Conservation (phyloP, 2,113 vertebrate genomes). For the Heterotis niloticus region DNA sequence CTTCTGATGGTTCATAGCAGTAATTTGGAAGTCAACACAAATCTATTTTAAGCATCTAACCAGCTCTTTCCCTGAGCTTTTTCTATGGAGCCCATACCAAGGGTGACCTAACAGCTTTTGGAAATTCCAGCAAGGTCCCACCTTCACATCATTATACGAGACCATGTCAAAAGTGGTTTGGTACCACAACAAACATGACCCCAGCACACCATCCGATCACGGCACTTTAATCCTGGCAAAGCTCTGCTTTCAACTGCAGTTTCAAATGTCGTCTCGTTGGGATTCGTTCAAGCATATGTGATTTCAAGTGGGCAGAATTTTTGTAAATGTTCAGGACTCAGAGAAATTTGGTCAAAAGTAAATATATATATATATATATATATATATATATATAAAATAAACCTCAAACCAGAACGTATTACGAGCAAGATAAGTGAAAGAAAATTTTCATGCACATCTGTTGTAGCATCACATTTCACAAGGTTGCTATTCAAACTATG, state of each 20-base stretch:
- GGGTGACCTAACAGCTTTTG: background rate
- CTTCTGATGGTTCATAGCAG: background rate
- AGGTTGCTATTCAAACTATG: conserved; percentile 6
- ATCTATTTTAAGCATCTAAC: conserved; percentile 12
- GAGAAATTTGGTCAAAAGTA: too few species aligned
- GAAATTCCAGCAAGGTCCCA: background rate
- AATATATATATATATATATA: too few species aligned
- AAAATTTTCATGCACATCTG: background rate
- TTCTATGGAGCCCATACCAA: background rate
- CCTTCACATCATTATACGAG: background rate
- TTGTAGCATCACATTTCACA: conserved; percentile 19
- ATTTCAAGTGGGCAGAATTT: background rate
- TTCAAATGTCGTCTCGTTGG: background rate
- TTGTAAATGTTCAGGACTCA: background rate
- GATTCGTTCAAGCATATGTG: background rate
- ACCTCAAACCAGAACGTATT: background rate
- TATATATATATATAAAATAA: background rate
- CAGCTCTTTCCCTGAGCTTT: background rate
- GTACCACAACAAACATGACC: background rate
- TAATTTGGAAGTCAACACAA: background rate
- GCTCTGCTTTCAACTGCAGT: background rate
- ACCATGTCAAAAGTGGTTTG: background rate
- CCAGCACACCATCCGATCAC: background rate
- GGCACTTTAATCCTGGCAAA: background rate
- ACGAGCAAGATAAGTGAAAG: background rate